These are phyloP conservation scores for Stegastes partitus DNA, from an alignment of 2,113 vertebrate species.

Conservation along the genomic window DNA sequence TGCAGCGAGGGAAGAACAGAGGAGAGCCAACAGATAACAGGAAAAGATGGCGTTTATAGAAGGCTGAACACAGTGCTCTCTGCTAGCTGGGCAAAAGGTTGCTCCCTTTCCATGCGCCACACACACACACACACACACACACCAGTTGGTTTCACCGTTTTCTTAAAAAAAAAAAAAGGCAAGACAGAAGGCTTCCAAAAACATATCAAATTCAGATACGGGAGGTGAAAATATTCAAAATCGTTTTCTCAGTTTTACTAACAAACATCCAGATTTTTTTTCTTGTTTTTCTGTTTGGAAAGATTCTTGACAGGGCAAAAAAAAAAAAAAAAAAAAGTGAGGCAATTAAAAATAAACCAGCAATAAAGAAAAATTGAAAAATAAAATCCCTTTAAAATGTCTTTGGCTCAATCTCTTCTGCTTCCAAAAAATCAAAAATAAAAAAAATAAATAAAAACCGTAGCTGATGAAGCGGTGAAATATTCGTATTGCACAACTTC, in stretches of 20 bases:
- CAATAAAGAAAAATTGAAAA: not conserved
- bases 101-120: conserved; percentile 69
- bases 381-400: conserved; percentile 64
- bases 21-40: conserved; percentile 63
- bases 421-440: conserved; percentile 55
- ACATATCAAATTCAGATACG: conserved; percentile 3
- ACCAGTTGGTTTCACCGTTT: conserved; percentile 15
- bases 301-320: too few species aligned
- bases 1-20: conserved; percentile 63
- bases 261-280: too few species aligned
- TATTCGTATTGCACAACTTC: conserved; percentile 78
- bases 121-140: too few species aligned
- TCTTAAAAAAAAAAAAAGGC: not conserved
- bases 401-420: conserved; percentile 73
- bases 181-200: conserved; percentile 5
- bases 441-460: conserved; percentile 58
- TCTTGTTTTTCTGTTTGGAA: too few species aligned
- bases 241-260: not conserved
- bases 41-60: conserved; percentile 65
- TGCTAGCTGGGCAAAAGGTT: conserved; percentile 79
- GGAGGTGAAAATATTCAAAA: not conserved
- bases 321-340: not conserved
- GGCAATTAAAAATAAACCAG: not conserved
- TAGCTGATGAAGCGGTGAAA: conserved; percentile 63
- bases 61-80: conserved; percentile 78